A percentile compares a stretch with the other conserved stretches of the same genome.
Conservation (phyloP, 23 tunicate genomes). For the Ciona savignyi region DNA sequence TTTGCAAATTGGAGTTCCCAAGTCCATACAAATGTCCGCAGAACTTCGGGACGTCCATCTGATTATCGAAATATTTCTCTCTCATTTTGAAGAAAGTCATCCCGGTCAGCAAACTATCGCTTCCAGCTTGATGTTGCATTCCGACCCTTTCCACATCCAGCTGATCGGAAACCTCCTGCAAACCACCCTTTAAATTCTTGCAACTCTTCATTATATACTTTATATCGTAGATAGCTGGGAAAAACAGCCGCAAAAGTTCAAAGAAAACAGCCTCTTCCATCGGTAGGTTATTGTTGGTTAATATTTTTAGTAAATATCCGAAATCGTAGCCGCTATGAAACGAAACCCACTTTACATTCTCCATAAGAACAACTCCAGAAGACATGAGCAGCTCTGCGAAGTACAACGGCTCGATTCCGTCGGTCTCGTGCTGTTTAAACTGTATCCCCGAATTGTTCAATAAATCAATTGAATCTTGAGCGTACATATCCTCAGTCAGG, state of each 20-base stretch:
- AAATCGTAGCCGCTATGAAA: conserved; percentile 98
- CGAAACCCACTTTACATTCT: conserved; percentile 79
- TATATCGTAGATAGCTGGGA: conserved; percentile 89
- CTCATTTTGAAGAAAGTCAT: no score
- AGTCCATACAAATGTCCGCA: no score
- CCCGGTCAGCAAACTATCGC: no score
- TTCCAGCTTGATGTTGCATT: no score
- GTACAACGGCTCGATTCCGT: conserved; percentile 86
- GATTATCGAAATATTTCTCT: no score
- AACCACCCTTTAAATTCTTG: conserved; percentile 75
- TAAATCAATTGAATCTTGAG: conserved; percentile 93
- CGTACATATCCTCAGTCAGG: conserved; percentile 95
- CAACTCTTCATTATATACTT: conserved; percentile 95
- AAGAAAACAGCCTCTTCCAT: conserved; percentile 78
- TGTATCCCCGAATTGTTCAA: conserved; percentile 77
- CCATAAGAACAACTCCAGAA: conserved; percentile 81
- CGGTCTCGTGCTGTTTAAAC: conserved; percentile 80
- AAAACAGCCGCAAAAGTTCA: conserved; percentile 63
- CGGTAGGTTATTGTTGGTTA: conserved; percentile 83
- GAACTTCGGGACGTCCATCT: no score
- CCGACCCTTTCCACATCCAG: no score
- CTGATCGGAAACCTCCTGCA: no score
- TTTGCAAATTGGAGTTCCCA: no score
- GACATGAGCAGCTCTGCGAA: conserved; percentile 95
- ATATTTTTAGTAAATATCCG: conserved; percentile 82